phyloP scores from a whole-genome alignment of 2,888 invertebrate genomes.

The Amorpha juglandis region DNA sequence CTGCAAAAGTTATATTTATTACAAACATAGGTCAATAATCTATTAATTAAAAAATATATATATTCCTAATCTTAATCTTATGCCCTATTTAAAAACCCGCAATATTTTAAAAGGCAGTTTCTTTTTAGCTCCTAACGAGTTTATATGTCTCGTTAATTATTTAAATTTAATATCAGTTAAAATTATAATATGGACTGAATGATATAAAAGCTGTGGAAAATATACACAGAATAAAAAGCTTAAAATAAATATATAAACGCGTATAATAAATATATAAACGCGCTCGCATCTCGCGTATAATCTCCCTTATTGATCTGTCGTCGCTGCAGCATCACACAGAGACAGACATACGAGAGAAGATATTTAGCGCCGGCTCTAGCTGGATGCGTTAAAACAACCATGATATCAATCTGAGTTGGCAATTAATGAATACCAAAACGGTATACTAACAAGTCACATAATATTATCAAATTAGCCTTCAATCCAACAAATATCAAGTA shows the following conservation, averaged over 20 bases:
- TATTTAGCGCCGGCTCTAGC: not conserved
- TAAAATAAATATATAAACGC: not conserved
- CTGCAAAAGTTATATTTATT: not conserved
- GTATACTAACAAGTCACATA: too few species aligned
- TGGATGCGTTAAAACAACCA: not conserved
- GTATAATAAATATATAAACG: not conserved
- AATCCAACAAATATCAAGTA: too few species aligned
- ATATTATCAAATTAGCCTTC: too few species aligned
- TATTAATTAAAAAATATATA: not conserved
- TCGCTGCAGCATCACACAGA: constrained; percentile 62
- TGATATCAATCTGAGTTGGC: not conserved
- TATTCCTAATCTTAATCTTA: not conserved
- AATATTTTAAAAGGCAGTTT: not conserved
- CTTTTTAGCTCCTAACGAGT: not conserved
- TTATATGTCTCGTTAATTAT: not conserved
- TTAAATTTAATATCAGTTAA: not conserved
- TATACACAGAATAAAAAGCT: not conserved
- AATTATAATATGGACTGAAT: not conserved
- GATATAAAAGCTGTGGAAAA: not conserved
- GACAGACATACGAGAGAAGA: not conserved
- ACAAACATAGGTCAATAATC: not conserved
- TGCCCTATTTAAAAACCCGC: not conserved
- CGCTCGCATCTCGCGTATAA: constrained; percentile 51
- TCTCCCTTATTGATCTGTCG: constrained; percentile 68
- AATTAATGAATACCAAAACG: not conserved